Evolutionary conservation across 30 jellyfish, hydroid and myxozoan species (phyloP), one percentile per base, ranked within the genome.

Genomic region (Aurelia sp.): DNA sequence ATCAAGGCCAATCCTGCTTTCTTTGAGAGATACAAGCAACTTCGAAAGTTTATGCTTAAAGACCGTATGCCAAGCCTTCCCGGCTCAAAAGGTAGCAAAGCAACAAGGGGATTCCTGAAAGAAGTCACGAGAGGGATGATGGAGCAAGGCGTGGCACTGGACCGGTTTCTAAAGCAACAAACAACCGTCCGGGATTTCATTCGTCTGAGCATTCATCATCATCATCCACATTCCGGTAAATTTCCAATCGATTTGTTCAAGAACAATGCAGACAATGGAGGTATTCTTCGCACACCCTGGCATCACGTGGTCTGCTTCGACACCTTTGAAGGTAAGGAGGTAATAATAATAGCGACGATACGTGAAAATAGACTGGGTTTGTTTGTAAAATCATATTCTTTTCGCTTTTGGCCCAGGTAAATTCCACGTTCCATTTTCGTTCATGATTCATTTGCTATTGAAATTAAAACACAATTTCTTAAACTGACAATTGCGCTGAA

Each of bases 61-160:
- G 94, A 84, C 58, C 81, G 27, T 78, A 13, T 41, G 66, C 59
- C n/a, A 2, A 11, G 18, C 20, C 33, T 84, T 5, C 87, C 88
- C 7, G 88, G 88, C 11, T 31, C 77, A 8, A 72, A 38, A 63
- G 74, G 77, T 47, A 31, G 78, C 71, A 84, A 72, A 17, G 22
- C 69, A 47, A 20, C 88, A 13, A 72, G 64, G 52, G 33, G 65
- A 4, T 73, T 55, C 67, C 50, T 84, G 58, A 73, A 70, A 63
- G 61, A 20, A 11, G 86, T 84, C 18, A 74, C 94, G 18, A 71
- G 76, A 21, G 94, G 94, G 12, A 84, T 84, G 94, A 84, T 84
- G 81, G 81, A 75, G 4, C 94, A 84, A 63, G 94, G 94, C 12
- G 88, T 84, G n/a, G 94, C 94, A 13, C 86, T 84, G 35, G 88